Evolutionary conservation across 2,797 vertebrate species (phyloP), one percentile per base, ranked within the genome.

Genomic region (Arrhamphus sclerolepis): DNA sequence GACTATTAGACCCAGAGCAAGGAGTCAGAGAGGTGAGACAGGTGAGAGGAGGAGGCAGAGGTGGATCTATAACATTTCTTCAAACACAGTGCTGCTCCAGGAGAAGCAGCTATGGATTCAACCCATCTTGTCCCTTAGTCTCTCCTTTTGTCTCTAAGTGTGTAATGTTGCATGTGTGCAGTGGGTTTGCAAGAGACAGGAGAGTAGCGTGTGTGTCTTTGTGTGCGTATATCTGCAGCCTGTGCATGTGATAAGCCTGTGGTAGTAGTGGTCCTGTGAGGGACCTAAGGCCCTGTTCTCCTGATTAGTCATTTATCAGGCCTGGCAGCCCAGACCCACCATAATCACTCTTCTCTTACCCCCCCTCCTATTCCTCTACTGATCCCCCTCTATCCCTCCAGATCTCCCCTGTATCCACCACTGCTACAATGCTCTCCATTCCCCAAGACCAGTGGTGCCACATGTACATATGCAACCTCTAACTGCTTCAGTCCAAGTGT

Each of bases 231-330:
- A 55, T 77, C 34, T 67, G 57, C 39, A 75, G 75, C 42, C 56
- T 20, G 89, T 72, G 93, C 91, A 90, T 79, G 84, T 94, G 95
- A 97, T 96, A 95, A 97, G 90, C 64, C 94, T 91, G 92, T 94
- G 78, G 80, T 89, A 94, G 94, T 92, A 94, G 94, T 89, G 91
- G 94, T 95, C 94, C 95, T 95, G 94, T 92, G 96, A 97, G 95
- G 93, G 87, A 90, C 92, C 70, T 84, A 89, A 82, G 93, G 94
- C 94, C 94, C 94, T 93, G 84, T 92, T 87, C 91, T 90, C 94
- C 95, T 98, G 96, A 98, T 98, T 97, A 97, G 94, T 96, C 95
- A 98, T 98, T 98, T 97, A 98, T 98, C 97, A 98, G 95, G 94
- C 93, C 95, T 97, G 96, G 95, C 96, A 98, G 95, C 93, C 92